phyloP scores from a whole-genome alignment of 2,888 invertebrate genomes.

The Rhagophthalmus giganteus region DNA sequence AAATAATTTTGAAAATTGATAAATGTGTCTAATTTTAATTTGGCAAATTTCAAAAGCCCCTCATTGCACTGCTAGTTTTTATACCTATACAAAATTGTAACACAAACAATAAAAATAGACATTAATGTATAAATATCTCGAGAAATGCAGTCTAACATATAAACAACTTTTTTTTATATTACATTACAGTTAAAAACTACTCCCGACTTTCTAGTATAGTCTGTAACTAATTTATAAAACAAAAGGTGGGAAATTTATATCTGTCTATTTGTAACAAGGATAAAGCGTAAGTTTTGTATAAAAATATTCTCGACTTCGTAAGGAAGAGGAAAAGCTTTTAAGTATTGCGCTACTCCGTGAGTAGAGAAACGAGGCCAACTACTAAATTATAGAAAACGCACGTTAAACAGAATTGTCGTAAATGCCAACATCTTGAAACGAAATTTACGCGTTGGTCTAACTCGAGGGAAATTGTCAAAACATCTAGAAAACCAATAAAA shows the following conservation, averaged over 20 bases:
- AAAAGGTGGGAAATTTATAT: slow-evolving; percentile 15
- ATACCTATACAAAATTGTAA: too few relatives aligned
- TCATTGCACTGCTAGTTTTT: too few relatives aligned
- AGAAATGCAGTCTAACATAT: too few relatives aligned
- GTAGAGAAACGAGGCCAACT: slow-evolving; percentile 9
- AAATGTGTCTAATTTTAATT: too few relatives aligned
- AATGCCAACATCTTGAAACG: slow-evolving; percentile 19
- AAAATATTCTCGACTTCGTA: slow-evolving; percentile 3
- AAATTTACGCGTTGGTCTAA: slow-evolving; percentile 29
- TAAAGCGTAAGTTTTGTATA: slow-evolving; percentile 7
- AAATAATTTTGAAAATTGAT: too few relatives aligned
- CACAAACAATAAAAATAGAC: too few relatives aligned
- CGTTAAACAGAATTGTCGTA: slow-evolving; percentile 24
- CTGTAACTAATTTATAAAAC: slow-evolving; percentile 18
- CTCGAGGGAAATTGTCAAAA: slow-evolving; percentile 25
- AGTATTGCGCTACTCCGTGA: slow-evolving; percentile 3
- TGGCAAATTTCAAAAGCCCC: too few relatives aligned
- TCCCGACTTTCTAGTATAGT: slow-evolving; percentile 11
- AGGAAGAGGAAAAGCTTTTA: slow-evolving; percentile 6
- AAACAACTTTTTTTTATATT: slow-evolving; percentile 6
- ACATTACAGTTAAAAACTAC: slow-evolving; percentile 7
- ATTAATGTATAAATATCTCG: too few relatives aligned
- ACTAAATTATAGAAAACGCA: slow-evolving; percentile 23
- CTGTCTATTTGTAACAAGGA: slow-evolving; percentile 4
- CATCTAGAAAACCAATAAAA: slow-evolving; percentile 25